Percentiles rank a stretch among this genome's conserved stretches.
Conservation (phyloP, 2,797 vertebrate species). For the Aulostomus chinensis region DNA sequence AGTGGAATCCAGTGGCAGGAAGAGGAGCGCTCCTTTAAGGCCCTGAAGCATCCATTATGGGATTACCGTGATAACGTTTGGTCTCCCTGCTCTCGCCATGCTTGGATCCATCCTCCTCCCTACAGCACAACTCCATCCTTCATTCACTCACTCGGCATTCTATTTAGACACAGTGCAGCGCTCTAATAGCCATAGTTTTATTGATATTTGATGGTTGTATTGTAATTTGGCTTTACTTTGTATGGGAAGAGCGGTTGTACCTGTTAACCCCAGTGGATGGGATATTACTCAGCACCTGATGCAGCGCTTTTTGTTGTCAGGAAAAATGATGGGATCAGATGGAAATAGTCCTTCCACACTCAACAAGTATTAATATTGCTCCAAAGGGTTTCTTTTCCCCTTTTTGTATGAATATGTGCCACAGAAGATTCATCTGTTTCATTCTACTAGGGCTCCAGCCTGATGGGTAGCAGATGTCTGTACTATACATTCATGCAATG, state of each 20-base stretch:
- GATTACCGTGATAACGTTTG: constrained; percentile 61
- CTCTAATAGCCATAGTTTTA: too few species aligned
- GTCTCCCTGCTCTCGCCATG: constrained; percentile 36
- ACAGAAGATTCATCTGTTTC: constrained; percentile 34
- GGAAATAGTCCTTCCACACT: too few species aligned
- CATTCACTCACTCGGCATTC: too few species aligned
- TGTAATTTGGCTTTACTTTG: constrained; percentile 29
- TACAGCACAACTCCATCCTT: constrained; percentile 33
- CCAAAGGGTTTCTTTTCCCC: neutral
- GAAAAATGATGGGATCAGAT: constrained; percentile 17
- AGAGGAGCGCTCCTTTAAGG: constrained; percentile 46
- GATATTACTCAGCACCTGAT: constrained; percentile 25
- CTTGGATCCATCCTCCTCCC: constrained; percentile 35
- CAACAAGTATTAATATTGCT: constrained; percentile 33
- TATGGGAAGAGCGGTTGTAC: neutral
- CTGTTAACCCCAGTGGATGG: constrained; percentile 9
- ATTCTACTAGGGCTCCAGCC: constrained; percentile 13
- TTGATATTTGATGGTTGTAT: too few species aligned
- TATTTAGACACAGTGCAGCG: too few species aligned
- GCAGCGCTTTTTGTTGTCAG: constrained; percentile 27
- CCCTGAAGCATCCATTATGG: constrained; percentile 62
- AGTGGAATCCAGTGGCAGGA: constrained; percentile 56
- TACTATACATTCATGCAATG: constrained; percentile 37
- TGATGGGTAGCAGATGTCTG: constrained; percentile 67
- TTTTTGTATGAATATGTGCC: constrained; percentile 40